Base-by-base conservation (phyloP, 2,113 vertebrate species). In the Merops nubicus region DNA sequence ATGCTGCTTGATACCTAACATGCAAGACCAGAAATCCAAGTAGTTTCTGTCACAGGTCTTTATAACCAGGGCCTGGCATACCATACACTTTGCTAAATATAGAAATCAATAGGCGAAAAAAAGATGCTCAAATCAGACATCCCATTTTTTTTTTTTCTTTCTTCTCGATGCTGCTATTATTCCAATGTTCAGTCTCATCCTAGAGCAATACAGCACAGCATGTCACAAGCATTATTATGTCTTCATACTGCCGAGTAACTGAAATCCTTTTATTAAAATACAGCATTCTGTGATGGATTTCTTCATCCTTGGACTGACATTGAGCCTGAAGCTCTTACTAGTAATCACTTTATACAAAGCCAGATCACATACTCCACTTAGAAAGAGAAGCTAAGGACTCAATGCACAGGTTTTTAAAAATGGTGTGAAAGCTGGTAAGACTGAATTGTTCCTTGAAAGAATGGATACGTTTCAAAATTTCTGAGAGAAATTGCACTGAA, bases 241-340 rank as follows among this genome's bases (percentile, higher is more conserved):
- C 96, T 96, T 96, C 78, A 59, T 90, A 91, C 62, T 65, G 68
- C 50, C 10, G 0, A 93, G 78, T 90, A 89, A 96, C 91, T 50
- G 82, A 96, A 97, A 97, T 97, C 92, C 93, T 97, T 96, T 96
- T 95, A 97, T 94, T 96, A 97, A 96, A 97, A 96, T 95, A 91
- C 34, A 95, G 63, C 65, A 91, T 91, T 90, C 64, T 91, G 57
- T 91, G 95, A 94, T 95, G 76, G 91, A 90, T 96, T 97, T 94
- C 76, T 96, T 96, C 92, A 97, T 94, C 91, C 94, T 96, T 96
- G 93, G 89, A 87, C 62, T 96, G 96, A 96, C 87, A 94, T 45
- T 97, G 96, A 96, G 95, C 89, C 91, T 84, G 85, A 95, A 97
- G 93, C 82, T 96, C 93, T 95, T 95, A 84, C 89, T 59, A 91